Conservation (phyloP, 92 coral and sea anemone species). For the Parazoanthus darwini region DNA sequence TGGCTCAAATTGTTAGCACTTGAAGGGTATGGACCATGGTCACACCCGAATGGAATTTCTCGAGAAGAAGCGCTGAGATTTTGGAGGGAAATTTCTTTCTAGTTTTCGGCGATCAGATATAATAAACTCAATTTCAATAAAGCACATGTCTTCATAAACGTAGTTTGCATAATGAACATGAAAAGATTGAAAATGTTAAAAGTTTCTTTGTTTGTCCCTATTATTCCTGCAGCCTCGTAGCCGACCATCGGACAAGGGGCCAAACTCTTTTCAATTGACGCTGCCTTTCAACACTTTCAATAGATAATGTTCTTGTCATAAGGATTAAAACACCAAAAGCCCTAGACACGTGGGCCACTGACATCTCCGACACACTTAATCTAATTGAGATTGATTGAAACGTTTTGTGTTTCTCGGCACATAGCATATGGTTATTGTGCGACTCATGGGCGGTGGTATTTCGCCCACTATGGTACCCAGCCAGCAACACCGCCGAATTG, state of each 20-base stretch:
- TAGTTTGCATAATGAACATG: conserved; percentile 83
- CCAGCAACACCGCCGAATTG: not conserved
- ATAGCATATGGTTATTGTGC: conserved; percentile 68
- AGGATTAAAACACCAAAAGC: conserved; percentile 51
- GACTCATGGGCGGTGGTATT: conserved; percentile 27
- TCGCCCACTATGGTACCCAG: not conserved
- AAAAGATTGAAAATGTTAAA: conserved; percentile 73
- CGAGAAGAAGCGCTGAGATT: not conserved
- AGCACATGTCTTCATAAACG: conserved; percentile 85
- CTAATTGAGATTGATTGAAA: conserved; percentile 61
- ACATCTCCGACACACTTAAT: conserved; percentile 72
- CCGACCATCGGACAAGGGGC: conserved; percentile 69
- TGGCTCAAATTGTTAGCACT: not conserved
- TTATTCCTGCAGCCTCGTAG: conserved; percentile 59
- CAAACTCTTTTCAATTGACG: conserved; percentile 58
- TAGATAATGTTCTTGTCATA: conserved; percentile 60
- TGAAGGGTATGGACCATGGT: not conserved
- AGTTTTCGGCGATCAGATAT: conserved; percentile 14
- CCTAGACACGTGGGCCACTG: conserved; percentile 65
- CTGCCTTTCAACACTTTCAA: conserved; percentile 55
- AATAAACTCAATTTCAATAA: conserved; percentile 70
- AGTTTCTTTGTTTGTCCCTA: conserved; percentile 63
- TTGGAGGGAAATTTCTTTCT: conserved; percentile 8
- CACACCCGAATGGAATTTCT: conserved; percentile 4
- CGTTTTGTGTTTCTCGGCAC: conserved; percentile 54